phyloP scores from a whole-genome alignment of 2,888 invertebrate genomes.

The Spisula solida region DNA sequence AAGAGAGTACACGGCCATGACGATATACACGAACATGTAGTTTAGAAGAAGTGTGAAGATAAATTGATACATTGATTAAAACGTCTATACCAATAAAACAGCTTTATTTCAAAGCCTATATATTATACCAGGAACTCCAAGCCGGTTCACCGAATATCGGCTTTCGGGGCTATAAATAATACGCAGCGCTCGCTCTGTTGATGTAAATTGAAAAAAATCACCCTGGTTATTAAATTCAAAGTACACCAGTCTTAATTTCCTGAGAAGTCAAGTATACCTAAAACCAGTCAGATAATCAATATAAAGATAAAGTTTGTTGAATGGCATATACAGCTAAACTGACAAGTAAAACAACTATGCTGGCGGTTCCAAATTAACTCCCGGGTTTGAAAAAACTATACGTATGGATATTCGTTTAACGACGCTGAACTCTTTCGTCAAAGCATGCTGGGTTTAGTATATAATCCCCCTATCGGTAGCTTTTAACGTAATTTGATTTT shows the following conservation, averaged over 20 bases:
- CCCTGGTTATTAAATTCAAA: not conserved
- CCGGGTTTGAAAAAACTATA: no score
- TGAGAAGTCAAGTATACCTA: not conserved
- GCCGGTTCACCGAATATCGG: no score
- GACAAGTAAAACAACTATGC: not conserved
- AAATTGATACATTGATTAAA: no score
- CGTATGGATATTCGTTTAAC: no score
- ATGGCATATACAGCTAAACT: not conserved
- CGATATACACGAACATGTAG: no score
- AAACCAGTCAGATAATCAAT: not conserved
- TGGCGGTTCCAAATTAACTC: no score
- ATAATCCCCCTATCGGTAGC: not conserved
- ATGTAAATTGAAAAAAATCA: not conserved
- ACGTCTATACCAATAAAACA: no score
- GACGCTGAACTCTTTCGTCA: no score
- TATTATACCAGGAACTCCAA: not conserved
- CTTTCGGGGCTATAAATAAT: not conserved
- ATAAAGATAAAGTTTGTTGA: not conserved
- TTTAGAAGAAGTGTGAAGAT: not conserved
- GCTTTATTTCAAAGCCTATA: not conserved
- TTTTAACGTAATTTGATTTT: conserved; percentile 2
- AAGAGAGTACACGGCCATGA: no score
- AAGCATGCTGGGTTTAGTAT: no score
- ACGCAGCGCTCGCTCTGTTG: not conserved
- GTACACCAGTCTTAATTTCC: not conserved